These are phyloP conservation scores for Acanthosepion esculentum DNA, from an alignment of 2,888 invertebrate genomes.

Conservation along the genomic window DNA sequence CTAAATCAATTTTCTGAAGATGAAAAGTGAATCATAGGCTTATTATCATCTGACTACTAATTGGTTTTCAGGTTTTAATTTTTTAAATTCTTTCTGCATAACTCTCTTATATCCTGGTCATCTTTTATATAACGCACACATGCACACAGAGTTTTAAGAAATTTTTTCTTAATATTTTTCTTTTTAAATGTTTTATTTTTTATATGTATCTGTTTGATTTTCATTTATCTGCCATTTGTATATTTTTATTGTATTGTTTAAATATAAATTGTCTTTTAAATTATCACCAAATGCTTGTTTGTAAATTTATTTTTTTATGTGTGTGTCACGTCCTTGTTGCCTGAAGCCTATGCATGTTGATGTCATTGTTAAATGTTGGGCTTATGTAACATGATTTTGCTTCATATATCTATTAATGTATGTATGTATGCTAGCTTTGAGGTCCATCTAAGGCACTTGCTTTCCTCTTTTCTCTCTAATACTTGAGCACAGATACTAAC, in stretches of 20 bases:
- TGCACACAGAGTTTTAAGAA: too few species aligned
- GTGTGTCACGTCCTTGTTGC: neutral
- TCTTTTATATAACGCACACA: too few species aligned
- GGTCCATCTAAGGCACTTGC: neutral
- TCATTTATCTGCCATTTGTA: neutral
- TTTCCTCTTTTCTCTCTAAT: too few species aligned
- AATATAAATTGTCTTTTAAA: neutral
- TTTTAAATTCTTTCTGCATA: too few species aligned
- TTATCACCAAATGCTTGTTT: neutral
- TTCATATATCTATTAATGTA: neutral
- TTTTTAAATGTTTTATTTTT: neutral
- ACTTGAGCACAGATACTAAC: too few species aligned
- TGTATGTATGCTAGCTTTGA: conserved; percentile 6
- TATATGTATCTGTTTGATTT: neutral
- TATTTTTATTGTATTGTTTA: neutral
- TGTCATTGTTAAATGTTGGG: neutral
- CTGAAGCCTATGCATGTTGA: conserved; percentile 12
- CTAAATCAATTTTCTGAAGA: too few species aligned
- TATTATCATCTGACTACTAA: too few species aligned
- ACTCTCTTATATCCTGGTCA: too few species aligned
- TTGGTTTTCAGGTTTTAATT: too few species aligned
- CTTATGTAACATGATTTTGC: neutral
- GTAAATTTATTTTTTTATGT: neutral
- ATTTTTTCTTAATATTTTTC: neutral
- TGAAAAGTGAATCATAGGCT: too few species aligned